phyloP scores from a whole-genome alignment of 1,140 invertebrate species.

The Pseudomyrmex dendroicus region DNA sequence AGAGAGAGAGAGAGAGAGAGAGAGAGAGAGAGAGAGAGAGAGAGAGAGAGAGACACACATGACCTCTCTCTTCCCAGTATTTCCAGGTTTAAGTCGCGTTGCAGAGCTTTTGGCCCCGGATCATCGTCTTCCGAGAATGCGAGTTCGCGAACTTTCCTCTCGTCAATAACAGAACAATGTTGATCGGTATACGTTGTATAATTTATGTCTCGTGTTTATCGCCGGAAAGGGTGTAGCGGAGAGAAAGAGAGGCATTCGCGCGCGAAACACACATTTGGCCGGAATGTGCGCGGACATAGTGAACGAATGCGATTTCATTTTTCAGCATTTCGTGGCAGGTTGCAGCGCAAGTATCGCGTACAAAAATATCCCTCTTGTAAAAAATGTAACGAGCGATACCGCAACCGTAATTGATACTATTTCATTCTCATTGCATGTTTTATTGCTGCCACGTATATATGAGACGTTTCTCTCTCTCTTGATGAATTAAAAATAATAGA shows the following conservation, averaged over 20 bases:
- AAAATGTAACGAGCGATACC: neutral
- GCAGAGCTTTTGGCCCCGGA: neutral
- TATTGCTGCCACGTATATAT: neutral
- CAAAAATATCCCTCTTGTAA: neutral
- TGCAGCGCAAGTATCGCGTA: neutral
- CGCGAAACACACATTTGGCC: neutral
- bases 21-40: slow-evolving; percentile 21
- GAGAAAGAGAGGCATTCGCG: neutral
- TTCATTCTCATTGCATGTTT: slow-evolving; percentile 8
- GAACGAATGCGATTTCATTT: slow-evolving; percentile 10
- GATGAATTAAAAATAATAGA: slow-evolving; percentile 1
- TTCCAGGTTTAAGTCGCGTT: slow-evolving; percentile 27
- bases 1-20: slow-evolving; percentile 19
- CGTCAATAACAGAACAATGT: slow-evolving; percentile 22
- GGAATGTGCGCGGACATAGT: neutral
- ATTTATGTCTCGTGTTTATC: slow-evolving; percentile 18
- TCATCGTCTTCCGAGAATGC: neutral
- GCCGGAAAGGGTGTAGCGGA: neutral
- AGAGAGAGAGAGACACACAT: slow-evolving; percentile 28
- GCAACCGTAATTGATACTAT: slow-evolving; percentile 4
- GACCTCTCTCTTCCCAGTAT: slow-evolving; percentile 40
- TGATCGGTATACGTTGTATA: slow-evolving; percentile 6
- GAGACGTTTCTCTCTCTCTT: neutral
- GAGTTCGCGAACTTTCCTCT: slow-evolving; percentile 15
- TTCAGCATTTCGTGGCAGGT: neutral